phyloP scores from a whole-genome alignment of 1,140 invertebrate genomes.

The Penaeus indicus region DNA sequence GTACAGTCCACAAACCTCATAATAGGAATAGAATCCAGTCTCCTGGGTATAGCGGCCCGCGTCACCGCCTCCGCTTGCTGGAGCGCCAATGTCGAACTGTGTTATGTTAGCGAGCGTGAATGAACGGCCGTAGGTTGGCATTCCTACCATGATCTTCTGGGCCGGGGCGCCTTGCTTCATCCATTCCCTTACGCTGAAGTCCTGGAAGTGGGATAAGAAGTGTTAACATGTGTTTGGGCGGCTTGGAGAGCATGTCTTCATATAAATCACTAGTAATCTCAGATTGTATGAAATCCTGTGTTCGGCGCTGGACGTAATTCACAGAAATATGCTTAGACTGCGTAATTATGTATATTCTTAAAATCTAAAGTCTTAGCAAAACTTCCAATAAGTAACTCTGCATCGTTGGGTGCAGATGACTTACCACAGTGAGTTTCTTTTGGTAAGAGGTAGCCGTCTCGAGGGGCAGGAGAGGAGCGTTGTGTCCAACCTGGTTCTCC shows the following conservation, averaged over 20 bases:
- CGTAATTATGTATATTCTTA: too few species aligned
- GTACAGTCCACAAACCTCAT: constrained; percentile 77
- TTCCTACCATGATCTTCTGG: constrained; percentile 93
- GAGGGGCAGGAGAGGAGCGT: constrained; percentile 89
- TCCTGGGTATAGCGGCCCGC: constrained; percentile 87
- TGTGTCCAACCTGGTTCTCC: constrained; percentile 92
- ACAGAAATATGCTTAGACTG: too few species aligned
- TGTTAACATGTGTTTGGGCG: too few species aligned
- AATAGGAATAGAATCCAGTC: constrained; percentile 92
- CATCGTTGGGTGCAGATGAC: constrained; percentile 61
- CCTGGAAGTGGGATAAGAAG: constrained; percentile 73
- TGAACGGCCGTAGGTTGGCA: constrained; percentile 91
- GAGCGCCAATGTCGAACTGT: constrained; percentile 92
- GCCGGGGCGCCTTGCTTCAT: constrained; percentile 93
- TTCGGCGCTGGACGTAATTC: too few species aligned
- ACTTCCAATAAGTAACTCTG: too few species aligned
- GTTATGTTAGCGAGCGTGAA: constrained; percentile 92
- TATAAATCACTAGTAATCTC: neutral
- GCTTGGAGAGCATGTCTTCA: too few species aligned
- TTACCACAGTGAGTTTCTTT: constrained; percentile 90
- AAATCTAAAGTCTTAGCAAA: too few species aligned
- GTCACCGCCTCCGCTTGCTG: constrained; percentile 86
- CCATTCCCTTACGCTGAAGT: constrained; percentile 93
- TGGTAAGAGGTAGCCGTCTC: constrained; percentile 90
- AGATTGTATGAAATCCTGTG: too few species aligned